Base-by-base conservation (phyloP, 1,140 invertebrate species). In the Nephotettix cincticeps region DNA sequence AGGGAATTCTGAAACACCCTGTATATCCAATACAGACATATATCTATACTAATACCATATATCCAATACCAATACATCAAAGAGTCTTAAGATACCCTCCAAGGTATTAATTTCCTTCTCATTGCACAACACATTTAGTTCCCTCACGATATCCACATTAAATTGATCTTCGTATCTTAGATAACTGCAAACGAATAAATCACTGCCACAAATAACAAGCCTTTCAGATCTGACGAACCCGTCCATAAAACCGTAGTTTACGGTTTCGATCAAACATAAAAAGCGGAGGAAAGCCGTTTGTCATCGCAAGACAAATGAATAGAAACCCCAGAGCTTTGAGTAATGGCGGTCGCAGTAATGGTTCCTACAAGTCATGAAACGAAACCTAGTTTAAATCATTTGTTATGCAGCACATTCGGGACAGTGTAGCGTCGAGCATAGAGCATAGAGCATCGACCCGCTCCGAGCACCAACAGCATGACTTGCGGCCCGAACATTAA, bases 371-470 rank as follows among this genome's bases (percentile, higher is more conserved):
- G 56, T 61, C 27, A 61, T 61, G 27, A 27, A 25, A 61, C 56
- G 56, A 61, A 27, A 61, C 27, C 21, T n/a, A 27, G 2, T 61
- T 61, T 61, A n/a, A n/a, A 61, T 61, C 56, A 61, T 61, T 61
- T 61, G 56, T 61, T 61, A 51, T 51, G 47, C 47, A 9, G 47
- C 47, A n/a, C 47, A 51, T 51, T 51, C 19, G 47, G 47, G 19
- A 51, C 6, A 51, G 14, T 17, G 21, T 3, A 3, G 47, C 47
- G 47, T 4, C 21, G 47, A 3, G 3, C 14, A 4, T 51, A n/a
- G 32, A 14, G 4, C 32, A 4, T 4, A 6, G 32, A 14, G 47
- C 6, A 3, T 25, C 4, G 56, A 3, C 23, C 6, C 56, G 56
- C 23, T 14, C 4, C 56, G 56, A 6, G 56, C 56, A 61, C 25